Percentiles rank a stretch among this genome's conserved stretches.
phyloP scores from a whole-genome alignment of 2,113 vertebrate species.

The Mixornis gularis region DNA sequence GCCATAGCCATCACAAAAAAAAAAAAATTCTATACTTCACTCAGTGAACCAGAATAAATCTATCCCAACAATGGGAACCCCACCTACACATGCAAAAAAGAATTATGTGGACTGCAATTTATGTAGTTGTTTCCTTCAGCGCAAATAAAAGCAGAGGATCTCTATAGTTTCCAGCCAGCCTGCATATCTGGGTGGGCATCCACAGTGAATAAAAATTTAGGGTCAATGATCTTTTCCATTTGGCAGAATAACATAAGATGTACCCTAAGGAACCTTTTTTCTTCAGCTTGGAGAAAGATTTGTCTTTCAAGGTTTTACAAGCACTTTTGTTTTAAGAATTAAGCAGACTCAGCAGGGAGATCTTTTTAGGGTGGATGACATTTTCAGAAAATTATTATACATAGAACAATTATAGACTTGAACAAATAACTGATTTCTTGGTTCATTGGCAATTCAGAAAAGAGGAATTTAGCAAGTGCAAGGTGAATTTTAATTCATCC shows the following conservation, averaged over 20 bases:
- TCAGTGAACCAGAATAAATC: background rate
- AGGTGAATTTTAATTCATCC: conserved; percentile 15
- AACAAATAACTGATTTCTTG: conserved; percentile 33
- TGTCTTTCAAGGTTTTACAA: background rate
- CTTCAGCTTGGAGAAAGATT: background rate
- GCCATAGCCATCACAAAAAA: background rate
- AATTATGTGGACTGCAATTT: background rate
- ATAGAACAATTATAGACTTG: background rate
- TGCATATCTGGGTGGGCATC: background rate
- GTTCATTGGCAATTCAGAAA: background rate
- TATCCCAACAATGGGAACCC: background rate
- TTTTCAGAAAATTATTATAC: conserved; percentile 7
- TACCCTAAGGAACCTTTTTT: background rate
- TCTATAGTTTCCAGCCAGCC: background rate
- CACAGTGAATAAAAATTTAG: background rate
- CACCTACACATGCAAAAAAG: rapidly evolving
- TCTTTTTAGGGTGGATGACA: background rate
- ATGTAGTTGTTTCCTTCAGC: background rate
- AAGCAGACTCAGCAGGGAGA: background rate
- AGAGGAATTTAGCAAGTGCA: background rate
- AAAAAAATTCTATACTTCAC: background rate
- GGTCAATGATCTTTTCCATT: background rate
- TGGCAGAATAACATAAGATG: background rate
- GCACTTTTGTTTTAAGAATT: background rate
- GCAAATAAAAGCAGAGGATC: background rate